Percentiles rank a stretch among this genome's conserved stretches.
phyloP scores from a whole-genome alignment of 2,888 invertebrate species.

The Resseliella maxima region DNA sequence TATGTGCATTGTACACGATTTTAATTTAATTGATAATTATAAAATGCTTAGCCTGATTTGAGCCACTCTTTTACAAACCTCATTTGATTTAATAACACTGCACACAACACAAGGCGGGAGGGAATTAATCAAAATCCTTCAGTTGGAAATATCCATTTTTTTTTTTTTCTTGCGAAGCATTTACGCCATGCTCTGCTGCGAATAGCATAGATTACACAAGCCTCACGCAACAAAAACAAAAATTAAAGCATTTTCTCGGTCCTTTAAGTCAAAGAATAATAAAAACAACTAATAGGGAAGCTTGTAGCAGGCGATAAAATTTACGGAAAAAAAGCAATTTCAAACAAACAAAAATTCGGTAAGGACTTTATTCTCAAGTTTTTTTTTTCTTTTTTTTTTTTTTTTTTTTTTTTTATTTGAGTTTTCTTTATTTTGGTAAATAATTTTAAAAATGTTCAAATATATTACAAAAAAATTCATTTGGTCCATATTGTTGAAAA shows the following conservation, averaged over 20 bases:
- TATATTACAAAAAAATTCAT: slow-evolving; percentile 26
- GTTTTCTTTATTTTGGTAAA: slow-evolving; percentile 31
- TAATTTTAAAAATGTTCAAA: slow-evolving; percentile 6
- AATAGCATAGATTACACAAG: neutral
- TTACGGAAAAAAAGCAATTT: neutral
- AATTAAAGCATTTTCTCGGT: neutral
- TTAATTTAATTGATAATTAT: neutral
- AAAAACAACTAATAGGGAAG: neutral
- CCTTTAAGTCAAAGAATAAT: neutral
- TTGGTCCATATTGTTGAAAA: neutral
- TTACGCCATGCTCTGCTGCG: slow-evolving; percentile 1
- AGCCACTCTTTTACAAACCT: neutral
- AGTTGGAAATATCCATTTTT: neutral
- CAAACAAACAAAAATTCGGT: neutral
- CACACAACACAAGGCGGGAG: neutral
- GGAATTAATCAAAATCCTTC: neutral
- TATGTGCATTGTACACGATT: neutral
- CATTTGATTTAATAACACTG: neutral
- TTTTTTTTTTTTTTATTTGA: neutral
- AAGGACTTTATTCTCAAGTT: too few species aligned
- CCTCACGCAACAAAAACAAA: slow-evolving; percentile 26
- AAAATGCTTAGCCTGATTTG: neutral
- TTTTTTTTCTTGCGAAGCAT: neutral
- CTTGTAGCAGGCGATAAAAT: neutral
- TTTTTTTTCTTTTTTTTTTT: neutral